Base-by-base conservation (phyloP, 2,113 vertebrate species). In the Microtus richardsoni region DNA sequence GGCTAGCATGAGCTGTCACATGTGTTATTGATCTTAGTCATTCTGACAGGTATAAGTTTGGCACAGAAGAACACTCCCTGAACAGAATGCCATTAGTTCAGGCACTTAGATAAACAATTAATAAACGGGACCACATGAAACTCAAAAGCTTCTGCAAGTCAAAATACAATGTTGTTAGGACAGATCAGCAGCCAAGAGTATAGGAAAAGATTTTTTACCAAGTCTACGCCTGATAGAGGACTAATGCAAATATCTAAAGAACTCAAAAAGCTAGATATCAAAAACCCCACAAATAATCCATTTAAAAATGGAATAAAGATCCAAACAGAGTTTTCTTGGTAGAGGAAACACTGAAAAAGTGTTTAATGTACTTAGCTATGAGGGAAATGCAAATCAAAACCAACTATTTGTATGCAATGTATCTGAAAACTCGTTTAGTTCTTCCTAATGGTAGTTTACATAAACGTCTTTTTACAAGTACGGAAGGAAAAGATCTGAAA, bases 371-470 rank as follows among this genome's bases (percentile, higher is more conserved):
- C 13, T 83, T 83, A 60, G 58, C 54, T 58, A 60, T 41, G 36
- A 83, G n/a, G 24, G 22, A 39, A 60, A 60, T 83, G 54, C 54
- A 83, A 83, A 83, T 60, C 6, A 36, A 80, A 19, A n/a, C 49
- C 33, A 58, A 39, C 36, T 39, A 91, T 95, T 91, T 28, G 33
- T 86, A 91, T 22, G 86, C 22, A 70, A 96, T n/a, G 70, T 87
- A 47, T 78, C 47, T 60, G 41, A 77, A 44, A 93, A 44, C 28
- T 39, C 68, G 79, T 93, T n/a, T 2, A 87, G 26, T 89, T 47
- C 47, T 89, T 58, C 26, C 36, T 93, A 39, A 73, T 36, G 49
- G n/a, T 83, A 80, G 52, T 16, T 83, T 93, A 47, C 36, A 86
- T 71, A 13, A 41, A 41, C 3, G 28, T 26, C 11, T 78, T 54